These are phyloP conservation scores for Archilochus colubris DNA, from an alignment of 2,113 vertebrate species.

Conservation along the genomic window DNA sequence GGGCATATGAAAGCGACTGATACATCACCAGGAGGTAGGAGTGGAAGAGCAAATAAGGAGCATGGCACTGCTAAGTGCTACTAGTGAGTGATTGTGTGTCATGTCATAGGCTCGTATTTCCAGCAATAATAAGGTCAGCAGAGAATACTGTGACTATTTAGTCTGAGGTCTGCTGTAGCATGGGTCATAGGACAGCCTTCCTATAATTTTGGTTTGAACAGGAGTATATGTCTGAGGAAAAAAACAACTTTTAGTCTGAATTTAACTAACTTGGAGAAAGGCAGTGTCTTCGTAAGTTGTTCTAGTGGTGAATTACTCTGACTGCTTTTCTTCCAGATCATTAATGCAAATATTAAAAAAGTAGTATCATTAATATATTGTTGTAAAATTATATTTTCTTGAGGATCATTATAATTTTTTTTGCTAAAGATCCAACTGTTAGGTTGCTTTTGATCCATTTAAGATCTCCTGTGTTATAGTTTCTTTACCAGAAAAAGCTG, in stretches of 20 bases:
- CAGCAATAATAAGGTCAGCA: background rate
- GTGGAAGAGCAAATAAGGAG: background rate
- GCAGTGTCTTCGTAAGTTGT: background rate
- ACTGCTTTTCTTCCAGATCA: constrained; percentile 3
- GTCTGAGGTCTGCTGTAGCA: background rate
- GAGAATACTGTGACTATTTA: background rate
- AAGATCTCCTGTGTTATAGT: background rate
- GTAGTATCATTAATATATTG: background rate
- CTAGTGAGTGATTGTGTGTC: background rate
- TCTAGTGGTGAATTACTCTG: background rate
- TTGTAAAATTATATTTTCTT: background rate
- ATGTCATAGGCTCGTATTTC: background rate
- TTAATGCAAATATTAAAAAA: constrained; percentile 5
- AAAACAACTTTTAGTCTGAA: background rate
- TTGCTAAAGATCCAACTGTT: background rate
- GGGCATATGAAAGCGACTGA: background rate
- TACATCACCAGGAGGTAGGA: background rate
- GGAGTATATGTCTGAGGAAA: background rate
- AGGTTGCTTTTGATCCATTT: background rate
- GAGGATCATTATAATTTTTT: background rate
- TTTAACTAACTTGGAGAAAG: background rate
- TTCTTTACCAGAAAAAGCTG: background rate
- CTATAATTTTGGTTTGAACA: background rate
- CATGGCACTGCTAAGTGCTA: background rate
- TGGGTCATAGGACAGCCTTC: background rate